phyloP scores from a whole-genome alignment of 2,797 vertebrate species.

The Smutsia temminckii region DNA sequence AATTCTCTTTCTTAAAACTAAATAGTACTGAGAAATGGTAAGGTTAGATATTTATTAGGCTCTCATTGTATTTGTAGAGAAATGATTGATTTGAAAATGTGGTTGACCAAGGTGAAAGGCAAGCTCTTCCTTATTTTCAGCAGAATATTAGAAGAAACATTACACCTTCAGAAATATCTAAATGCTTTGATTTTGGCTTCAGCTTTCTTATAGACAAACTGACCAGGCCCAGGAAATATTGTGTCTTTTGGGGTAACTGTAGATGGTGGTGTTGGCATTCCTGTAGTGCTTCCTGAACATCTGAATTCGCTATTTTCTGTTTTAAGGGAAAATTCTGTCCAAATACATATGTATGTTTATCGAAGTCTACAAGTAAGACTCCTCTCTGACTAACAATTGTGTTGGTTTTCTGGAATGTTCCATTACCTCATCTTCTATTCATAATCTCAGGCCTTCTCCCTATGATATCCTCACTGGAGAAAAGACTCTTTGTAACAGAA shows the following conservation, averaged over 20 bases:
- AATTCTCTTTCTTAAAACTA: not conserved
- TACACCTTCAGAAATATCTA: not conserved
- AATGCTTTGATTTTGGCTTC: not conserved
- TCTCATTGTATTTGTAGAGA: not conserved
- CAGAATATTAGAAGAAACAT: not conserved
- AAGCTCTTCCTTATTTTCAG: not conserved
- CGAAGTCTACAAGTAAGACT: not conserved
- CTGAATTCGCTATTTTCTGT: not conserved
- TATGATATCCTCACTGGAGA: not conserved
- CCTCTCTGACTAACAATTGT: not conserved
- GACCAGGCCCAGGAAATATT: not conserved
- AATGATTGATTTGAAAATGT: not conserved
- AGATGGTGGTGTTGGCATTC: not conserved
- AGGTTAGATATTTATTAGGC: not conserved
- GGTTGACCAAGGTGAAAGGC: not conserved
- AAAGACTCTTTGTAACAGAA: not conserved
- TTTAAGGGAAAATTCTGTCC: not conserved
- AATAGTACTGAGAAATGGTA: not conserved
- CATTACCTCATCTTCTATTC: not conserved
- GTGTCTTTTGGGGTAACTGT: not conserved
- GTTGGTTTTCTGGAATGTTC: not conserved
- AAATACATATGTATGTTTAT: not conserved
- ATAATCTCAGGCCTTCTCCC: not conserved
- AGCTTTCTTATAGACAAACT: not conserved
- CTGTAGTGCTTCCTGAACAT: not conserved